Conservation (phyloP, 2,797 vertebrate genomes). For the Sebastes hubbsi region DNA sequence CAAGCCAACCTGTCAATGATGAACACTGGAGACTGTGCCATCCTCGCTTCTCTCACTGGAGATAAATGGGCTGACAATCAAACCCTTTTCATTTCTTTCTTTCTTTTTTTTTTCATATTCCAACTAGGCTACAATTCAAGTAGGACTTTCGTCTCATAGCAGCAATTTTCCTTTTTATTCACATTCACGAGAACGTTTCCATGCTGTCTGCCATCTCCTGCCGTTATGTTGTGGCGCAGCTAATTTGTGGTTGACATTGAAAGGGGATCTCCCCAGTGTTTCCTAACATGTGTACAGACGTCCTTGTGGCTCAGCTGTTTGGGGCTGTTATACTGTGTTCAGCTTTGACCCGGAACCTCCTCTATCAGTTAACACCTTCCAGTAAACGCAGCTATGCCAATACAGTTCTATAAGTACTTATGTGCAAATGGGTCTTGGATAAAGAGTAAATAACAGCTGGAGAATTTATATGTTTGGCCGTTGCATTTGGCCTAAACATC, state of each 20-base stretch:
- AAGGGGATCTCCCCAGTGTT: not conserved
- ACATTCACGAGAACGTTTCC: not conserved
- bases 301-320: not conserved
- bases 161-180: not conserved
- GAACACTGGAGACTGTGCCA: constrained; percentile 52
- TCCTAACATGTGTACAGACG: not conserved
- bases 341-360: not conserved
- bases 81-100: constrained; percentile 19
- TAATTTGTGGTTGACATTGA: constrained; percentile 10
- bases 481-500: not conserved
- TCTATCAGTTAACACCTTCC: not conserved
- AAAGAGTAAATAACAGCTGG: not conserved
- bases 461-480: not conserved
- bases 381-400: not conserved
- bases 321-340: not conserved
- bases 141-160: constrained; percentile 3
- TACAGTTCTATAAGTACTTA: not conserved
- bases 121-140: constrained; percentile 30
- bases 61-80: constrained; percentile 61
- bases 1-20: constrained; percentile 55
- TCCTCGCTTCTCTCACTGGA: constrained; percentile 39
- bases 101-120: not conserved
- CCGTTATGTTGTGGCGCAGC: not conserved
- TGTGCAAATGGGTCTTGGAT: not conserved
- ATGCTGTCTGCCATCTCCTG: not conserved